Conservation (phyloP, 2,888 invertebrate genomes). For the Tortrix viridana region DNA sequence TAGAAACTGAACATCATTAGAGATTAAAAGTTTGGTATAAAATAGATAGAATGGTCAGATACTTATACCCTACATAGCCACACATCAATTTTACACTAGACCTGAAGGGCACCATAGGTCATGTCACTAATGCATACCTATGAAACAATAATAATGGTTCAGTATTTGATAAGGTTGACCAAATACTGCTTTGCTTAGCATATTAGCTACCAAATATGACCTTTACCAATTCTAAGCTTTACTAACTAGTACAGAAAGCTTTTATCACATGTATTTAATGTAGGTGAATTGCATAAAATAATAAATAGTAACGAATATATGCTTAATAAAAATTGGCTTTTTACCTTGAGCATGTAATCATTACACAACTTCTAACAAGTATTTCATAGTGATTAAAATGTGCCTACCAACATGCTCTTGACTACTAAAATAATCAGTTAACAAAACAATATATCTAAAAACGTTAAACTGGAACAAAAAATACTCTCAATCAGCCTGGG, state of each 20-base stretch:
- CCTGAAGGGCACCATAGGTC: slow-evolving; percentile 37
- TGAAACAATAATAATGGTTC: slow-evolving; percentile 15
- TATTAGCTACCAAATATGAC: not conserved
- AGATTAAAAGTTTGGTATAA: too few species aligned
- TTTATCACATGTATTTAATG: not conserved
- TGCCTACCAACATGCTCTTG: slow-evolving; percentile 10
- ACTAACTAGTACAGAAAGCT: not conserved
- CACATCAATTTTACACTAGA: slow-evolving; percentile 2
- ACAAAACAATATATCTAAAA: slow-evolving; percentile 1
- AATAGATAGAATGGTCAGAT: too few species aligned
- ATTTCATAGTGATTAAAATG: slow-evolving; percentile 23
- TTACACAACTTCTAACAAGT: slow-evolving; percentile 37
- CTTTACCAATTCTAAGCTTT: not conserved
- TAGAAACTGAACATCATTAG: too few species aligned
- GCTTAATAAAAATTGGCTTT: slow-evolving; percentile 17
- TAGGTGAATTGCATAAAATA: not conserved
- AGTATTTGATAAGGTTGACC: slow-evolving; percentile 1
- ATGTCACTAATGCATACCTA: slow-evolving; percentile 20
- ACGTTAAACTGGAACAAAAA: slow-evolving; percentile 1
- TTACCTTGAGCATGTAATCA: slow-evolving; percentile 38
- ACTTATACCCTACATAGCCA: not conserved
- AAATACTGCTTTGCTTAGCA: too few species aligned
- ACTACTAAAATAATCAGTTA: slow-evolving; percentile 10
- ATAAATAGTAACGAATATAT: not conserved
- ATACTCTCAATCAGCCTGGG: slow-evolving; percentile 13